Percentiles rank a stretch among this genome's conserved stretches.
phyloP scores from a whole-genome alignment of 2,113 vertebrate species.

The Syrrhaptes paradoxus region DNA sequence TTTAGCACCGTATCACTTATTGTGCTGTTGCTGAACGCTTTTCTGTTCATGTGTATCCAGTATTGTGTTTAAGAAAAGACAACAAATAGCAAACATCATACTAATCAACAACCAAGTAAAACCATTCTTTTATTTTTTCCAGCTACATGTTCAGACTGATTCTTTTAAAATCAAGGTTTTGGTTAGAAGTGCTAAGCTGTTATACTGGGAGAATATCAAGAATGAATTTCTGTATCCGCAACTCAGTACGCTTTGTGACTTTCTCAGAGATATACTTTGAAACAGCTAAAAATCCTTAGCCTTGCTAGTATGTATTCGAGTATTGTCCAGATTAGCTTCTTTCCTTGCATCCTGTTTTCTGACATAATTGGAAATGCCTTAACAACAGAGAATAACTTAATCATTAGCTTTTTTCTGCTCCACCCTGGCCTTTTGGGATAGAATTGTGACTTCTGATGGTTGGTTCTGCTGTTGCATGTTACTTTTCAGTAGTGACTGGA shows the following conservation, averaged over 20 bases:
- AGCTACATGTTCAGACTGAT: not conserved
- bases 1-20: not conserved
- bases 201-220: not conserved
- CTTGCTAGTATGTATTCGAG: not conserved
- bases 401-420: not conserved
- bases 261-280: not conserved
- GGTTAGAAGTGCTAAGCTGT: not conserved
- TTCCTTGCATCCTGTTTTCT: not conserved
- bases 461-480: not conserved
- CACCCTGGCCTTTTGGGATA: not conserved
- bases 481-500: conserved; percentile 3
- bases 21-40: not conserved
- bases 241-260: not conserved
- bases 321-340: not conserved
- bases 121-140: not conserved
- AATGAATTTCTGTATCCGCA: not conserved
- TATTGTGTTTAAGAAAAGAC: not conserved
- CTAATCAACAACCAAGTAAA: not conserved
- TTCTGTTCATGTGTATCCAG: not conserved
- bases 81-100: not conserved
- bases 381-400: not conserved
- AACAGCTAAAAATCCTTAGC: not conserved
- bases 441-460: not conserved
- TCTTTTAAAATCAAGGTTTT: not conserved
- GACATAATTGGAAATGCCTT: not conserved